These are phyloP conservation scores for Chromis chromis DNA, from an alignment of 2,797 vertebrate species.

Conservation along the genomic window DNA sequence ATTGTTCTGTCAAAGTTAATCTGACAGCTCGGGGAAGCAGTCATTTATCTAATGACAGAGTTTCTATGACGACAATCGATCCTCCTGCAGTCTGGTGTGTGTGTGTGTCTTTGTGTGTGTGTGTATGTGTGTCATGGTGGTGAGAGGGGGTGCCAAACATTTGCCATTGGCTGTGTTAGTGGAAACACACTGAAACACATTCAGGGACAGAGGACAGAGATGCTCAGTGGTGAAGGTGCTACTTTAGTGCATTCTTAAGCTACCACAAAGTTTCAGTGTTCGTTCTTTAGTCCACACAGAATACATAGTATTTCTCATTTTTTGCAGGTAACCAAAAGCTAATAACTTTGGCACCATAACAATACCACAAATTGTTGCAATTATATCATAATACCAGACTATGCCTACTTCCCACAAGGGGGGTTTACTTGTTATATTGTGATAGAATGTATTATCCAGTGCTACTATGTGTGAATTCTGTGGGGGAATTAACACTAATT, in stretches of 20 bases:
- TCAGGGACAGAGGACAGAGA: constrained; percentile 48
- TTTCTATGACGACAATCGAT: constrained; percentile 87
- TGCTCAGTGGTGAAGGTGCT: constrained; percentile 49
- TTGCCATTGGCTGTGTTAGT: constrained; percentile 47
- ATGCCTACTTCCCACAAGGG: background rate
- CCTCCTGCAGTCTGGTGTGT: constrained; percentile 56
- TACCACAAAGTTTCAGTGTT: constrained; percentile 11
- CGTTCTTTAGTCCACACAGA: background rate
- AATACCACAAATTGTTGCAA: constrained; percentile 16
- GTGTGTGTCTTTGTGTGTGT: constrained; percentile 23
- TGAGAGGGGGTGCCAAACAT: constrained; percentile 54
- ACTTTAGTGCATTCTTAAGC: constrained; percentile 23
- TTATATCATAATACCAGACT: constrained; percentile 5
- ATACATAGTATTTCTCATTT: constrained; percentile 21
- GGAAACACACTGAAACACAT: constrained; percentile 56
- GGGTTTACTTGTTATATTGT: constrained; percentile 15
- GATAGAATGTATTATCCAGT: constrained; percentile 1
- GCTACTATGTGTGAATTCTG: background rate
- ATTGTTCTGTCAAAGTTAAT: constrained; percentile 89
- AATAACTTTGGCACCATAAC: constrained; percentile 6
- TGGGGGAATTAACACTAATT: constrained; percentile 11
- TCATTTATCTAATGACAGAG: constrained; percentile 89
- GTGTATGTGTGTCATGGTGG: background rate
- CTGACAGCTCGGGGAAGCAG: constrained; percentile 86
- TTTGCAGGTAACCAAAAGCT: constrained; percentile 9